Percentiles rank a stretch among this genome's conserved stretches.
Evolutionary conservation across 2,113 vertebrate species (phyloP).

Genomic region (Lepus americanus): DNA sequence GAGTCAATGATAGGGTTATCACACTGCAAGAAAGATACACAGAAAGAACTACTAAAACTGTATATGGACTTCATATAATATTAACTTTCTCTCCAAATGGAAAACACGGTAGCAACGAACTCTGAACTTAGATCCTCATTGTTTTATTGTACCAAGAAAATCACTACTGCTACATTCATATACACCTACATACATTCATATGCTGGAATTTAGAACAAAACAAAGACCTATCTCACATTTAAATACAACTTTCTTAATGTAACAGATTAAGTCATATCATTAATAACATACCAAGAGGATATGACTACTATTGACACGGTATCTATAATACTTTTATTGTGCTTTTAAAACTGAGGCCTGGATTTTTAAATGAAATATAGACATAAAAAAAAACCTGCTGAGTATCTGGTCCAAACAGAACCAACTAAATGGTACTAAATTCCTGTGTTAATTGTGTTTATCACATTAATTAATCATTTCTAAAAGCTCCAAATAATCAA

Average conservation of each 20-base stretch:
- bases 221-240: neutral
- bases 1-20: neutral
- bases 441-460: neutral
- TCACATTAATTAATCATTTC: slow-evolving; percentile 29
- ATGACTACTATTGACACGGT: neutral
- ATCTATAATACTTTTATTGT: slow-evolving; percentile 24
- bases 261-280: neutral
- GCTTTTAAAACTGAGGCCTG: slow-evolving; percentile 34
- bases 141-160: slow-evolving; percentile 25
- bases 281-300: neutral
- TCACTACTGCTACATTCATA: neutral
- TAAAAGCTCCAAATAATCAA: neutral
- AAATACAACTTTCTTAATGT: neutral
- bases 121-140: neutral
- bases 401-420: slow-evolving; percentile 5
- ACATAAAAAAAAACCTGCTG: neutral
- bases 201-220: neutral
- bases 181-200: neutral
- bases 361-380: slow-evolving; percentile 11
- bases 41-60: neutral
- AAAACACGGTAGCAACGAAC: neutral
- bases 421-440: neutral
- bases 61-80: neutral
- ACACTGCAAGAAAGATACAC: neutral
- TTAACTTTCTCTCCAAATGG: neutral